phyloP scores from a whole-genome alignment of 2,888 invertebrate genomes.

The Leptinotarsa tumamoca region DNA sequence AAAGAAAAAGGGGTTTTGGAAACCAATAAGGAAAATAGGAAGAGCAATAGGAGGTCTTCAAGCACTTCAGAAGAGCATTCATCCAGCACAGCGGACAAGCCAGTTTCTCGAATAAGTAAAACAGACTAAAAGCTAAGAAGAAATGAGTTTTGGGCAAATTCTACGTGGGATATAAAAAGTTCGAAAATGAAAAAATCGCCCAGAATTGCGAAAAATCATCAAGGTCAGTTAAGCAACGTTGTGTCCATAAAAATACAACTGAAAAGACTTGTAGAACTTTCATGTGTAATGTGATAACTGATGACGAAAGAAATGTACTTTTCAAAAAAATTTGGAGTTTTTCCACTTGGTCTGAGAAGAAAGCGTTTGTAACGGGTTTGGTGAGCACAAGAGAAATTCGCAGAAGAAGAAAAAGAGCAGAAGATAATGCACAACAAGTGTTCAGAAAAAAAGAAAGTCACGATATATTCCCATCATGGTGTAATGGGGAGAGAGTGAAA shows the following conservation, averaged over 20 bases:
- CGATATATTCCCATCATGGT: background rate
- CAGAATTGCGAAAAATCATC: slow-evolving; percentile 19
- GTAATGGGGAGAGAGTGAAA: background rate
- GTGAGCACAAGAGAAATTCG: background rate
- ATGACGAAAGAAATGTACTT: background rate
- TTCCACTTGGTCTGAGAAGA: slow-evolving; percentile 13
- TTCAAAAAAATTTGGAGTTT: background rate
- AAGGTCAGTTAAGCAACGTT: slow-evolving; percentile 10
- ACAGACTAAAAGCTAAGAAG: background rate
- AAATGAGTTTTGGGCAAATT: background rate
- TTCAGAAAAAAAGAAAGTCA: background rate
- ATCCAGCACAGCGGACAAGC: background rate
- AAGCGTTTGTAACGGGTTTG: slow-evolving; percentile 18
- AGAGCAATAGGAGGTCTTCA: background rate
- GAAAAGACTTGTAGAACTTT: slow-evolving; percentile 1
- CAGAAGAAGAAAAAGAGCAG: background rate
- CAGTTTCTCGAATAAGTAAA: background rate
- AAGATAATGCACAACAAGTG: background rate
- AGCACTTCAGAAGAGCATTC: background rate
- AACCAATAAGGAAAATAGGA: slow-evolving; percentile 2
- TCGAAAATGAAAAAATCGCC: slow-evolving; percentile 5
- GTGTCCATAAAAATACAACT: slow-evolving; percentile 12
- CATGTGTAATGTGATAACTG: slow-evolving; percentile 15
- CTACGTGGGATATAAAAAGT: slow-evolving; percentile 18
- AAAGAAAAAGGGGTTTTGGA: slow-evolving; percentile 5